Evolutionary conservation across 1,140 invertebrate genomes (phyloP).

Genomic region (Nebria ingens): DNA sequence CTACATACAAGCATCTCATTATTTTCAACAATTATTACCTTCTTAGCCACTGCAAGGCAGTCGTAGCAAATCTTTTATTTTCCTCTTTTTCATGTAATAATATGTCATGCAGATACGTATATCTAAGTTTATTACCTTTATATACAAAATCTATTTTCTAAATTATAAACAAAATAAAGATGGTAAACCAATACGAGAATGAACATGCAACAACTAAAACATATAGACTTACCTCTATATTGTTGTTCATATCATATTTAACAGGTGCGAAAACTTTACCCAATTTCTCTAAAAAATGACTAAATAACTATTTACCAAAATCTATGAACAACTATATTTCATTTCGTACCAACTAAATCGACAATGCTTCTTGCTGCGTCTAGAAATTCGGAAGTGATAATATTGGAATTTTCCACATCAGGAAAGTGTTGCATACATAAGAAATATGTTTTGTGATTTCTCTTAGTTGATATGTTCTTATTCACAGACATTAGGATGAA

Average conservation of each 20-base stretch:
- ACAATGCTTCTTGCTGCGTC: constrained; percentile 45
- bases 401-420: constrained; percentile 38
- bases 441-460: too few relatives aligned
- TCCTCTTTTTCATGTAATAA: not conserved
- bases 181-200: constrained; percentile 12
- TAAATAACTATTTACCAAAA: constrained; percentile 5
- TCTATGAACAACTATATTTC: not conserved
- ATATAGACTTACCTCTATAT: constrained; percentile 1
- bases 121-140: not conserved
- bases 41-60: not conserved
- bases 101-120: not conserved
- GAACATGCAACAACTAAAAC: constrained; percentile 11
- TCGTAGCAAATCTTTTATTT: not conserved
- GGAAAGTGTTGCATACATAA: too few relatives aligned
- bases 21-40: too few relatives aligned
- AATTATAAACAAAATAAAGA: not conserved
- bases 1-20: too few relatives aligned
- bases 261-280: not conserved
- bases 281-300: constrained; percentile 1
- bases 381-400: constrained; percentile 47
- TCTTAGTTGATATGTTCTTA: too few relatives aligned
- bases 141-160: constrained; percentile 10
- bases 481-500: too few relatives aligned
- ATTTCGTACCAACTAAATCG: constrained; percentile 42
- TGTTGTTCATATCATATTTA: not conserved